Evolutionary conservation across 2,888 invertebrate species (phyloP).

Genomic region (Liopterus haemorrhoidalis): DNA sequence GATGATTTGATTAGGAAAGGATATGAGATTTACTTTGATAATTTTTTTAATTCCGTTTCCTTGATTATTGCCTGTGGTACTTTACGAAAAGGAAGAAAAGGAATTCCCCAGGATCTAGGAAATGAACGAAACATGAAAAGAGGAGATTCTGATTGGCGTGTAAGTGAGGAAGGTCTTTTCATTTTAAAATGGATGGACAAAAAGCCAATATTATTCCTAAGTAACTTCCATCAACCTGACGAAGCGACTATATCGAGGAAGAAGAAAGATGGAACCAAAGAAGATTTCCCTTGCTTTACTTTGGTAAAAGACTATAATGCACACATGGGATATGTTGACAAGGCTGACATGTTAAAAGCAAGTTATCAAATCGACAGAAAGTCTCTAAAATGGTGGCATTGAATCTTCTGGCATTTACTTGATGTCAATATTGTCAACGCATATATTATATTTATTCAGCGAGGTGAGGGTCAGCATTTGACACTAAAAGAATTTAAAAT

Average conservation of each 20-base stretch:
- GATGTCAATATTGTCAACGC: conserved; percentile 11
- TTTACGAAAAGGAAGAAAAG: conserved; percentile 26
- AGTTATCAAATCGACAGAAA: conserved; percentile 21
- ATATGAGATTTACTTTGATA: conserved; percentile 33
- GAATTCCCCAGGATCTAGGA: conserved; percentile 22
- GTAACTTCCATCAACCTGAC: conserved; percentile 22
- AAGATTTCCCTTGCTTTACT: conserved; percentile 15
- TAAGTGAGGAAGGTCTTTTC: conserved; percentile 10
- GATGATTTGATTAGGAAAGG: conserved; percentile 15
- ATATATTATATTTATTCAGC: conserved; percentile 8
- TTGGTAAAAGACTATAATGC: conserved; percentile 22
- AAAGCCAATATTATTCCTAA: conserved; percentile 18
- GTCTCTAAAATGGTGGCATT: conserved; percentile 23
- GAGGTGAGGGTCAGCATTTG: too few species aligned
- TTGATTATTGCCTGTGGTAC: conserved; percentile 32
- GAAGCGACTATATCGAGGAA: conserved; percentile 16
- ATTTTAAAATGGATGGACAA: conserved; percentile 25
- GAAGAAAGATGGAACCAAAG: conserved; percentile 15
- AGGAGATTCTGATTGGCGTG: conserved; percentile 16
- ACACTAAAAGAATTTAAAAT: too few species aligned
- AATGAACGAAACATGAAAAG: conserved; percentile 24
- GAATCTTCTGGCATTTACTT: conserved; percentile 17
- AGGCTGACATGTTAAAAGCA: conserved; percentile 17
- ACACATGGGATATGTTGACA: conserved; percentile 22
- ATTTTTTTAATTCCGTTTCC: conserved; percentile 30